Evolutionary conservation across 2,888 invertebrate species (phyloP).

Genomic region (Pollenia amentaria): DNA sequence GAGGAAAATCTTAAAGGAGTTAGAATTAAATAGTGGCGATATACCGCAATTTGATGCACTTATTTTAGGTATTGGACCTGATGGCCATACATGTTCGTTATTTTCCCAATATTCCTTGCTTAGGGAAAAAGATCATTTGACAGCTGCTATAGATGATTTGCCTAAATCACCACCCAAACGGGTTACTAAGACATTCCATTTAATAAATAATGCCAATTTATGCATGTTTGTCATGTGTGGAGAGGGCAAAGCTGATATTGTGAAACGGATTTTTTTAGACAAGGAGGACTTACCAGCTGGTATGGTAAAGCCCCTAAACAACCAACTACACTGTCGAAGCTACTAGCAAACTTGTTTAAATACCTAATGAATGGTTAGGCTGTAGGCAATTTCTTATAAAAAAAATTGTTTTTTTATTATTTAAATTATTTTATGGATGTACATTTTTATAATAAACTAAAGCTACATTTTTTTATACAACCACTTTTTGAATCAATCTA

Average conservation of each 20-base stretch:
- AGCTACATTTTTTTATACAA: constrained; percentile 41
- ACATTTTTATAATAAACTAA: constrained; percentile 49
- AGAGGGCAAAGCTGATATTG: constrained; percentile 93
- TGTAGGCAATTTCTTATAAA: not conserved
- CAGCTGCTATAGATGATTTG: constrained; percentile 94
- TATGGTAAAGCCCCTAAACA: constrained; percentile 89
- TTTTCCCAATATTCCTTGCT: constrained; percentile 93
- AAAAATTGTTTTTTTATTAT: constrained; percentile 34
- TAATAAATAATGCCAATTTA: constrained; percentile 93
- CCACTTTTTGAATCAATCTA: no score
- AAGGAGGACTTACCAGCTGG: constrained; percentile 92
- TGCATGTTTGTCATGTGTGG: constrained; percentile 95
- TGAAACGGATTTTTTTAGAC: constrained; percentile 91
- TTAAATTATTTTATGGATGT: constrained; percentile 30
- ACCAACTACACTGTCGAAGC: constrained; percentile 88
- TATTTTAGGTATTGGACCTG: constrained; percentile 98
- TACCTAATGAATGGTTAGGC: not conserved
- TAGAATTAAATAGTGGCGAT: constrained; percentile 74
- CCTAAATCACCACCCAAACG: constrained; percentile 97
- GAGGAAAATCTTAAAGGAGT: constrained; percentile 80
- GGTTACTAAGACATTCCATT: constrained; percentile 95
- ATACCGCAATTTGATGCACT: constrained; percentile 93
- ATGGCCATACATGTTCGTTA: constrained; percentile 98
- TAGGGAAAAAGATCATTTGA: constrained; percentile 88
- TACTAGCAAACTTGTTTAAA: constrained; percentile 82